A percentile compares a stretch with the other conserved stretches of the same genome.
Evolutionary conservation across 2,797 vertebrate genomes (phyloP).

Genomic region (Enteromius unitaeniatus): DNA sequence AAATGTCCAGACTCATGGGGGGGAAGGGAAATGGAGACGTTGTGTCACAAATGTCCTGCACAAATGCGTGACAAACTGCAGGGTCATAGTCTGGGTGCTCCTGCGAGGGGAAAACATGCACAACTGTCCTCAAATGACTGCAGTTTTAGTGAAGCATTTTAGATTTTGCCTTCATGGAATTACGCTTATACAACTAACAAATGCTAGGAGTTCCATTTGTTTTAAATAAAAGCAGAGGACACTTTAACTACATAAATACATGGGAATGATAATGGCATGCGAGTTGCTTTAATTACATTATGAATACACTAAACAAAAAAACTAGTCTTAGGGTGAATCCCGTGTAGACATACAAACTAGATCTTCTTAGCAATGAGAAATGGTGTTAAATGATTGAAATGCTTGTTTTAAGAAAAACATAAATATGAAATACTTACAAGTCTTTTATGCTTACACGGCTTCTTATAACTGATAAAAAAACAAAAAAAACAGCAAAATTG

Average conservation of each 20-base stretch:
- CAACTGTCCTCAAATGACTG: not conserved
- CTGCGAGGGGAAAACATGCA: slow-evolving; percentile 69
- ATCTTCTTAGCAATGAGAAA: not conserved
- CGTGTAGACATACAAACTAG: not conserved
- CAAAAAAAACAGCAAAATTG: not conserved
- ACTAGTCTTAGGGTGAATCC: not conserved
- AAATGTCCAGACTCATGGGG: slow-evolving; percentile 84
- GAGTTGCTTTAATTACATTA: not conserved
- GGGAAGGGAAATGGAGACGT: slow-evolving; percentile 85
- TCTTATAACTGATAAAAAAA: not conserved
- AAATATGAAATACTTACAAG: not conserved
- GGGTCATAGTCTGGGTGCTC: slow-evolving; percentile 82
- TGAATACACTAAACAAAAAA: not conserved
- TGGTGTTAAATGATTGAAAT: no score
- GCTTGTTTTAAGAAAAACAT: not conserved
- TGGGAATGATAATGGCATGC: not conserved
- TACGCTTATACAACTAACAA: not conserved
- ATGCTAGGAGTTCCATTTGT: not conserved
- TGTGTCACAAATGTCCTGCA: slow-evolving; percentile 87
- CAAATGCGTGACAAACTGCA: slow-evolving; percentile 84
- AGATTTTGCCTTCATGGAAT: not conserved
- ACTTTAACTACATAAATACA: not conserved
- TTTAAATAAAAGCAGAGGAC: not conserved
- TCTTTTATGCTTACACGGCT: not conserved
- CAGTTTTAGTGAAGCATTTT: not conserved